These are phyloP conservation scores for Drosophila arizonae DNA, from an alignment of 1,140 invertebrate species.

Conservation along the genomic window DNA sequence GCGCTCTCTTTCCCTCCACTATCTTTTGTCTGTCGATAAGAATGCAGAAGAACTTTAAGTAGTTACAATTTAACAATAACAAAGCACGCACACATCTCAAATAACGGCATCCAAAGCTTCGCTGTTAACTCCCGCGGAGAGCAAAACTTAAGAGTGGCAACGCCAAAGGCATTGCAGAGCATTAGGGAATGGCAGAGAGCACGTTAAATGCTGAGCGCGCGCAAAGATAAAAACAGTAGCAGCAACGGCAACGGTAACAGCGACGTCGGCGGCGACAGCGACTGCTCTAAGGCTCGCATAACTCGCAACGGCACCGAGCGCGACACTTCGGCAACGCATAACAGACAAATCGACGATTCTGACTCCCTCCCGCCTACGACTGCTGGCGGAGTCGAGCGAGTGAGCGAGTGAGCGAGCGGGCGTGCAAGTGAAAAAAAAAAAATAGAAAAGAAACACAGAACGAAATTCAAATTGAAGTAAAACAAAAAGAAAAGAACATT, in stretches of 20 bases:
- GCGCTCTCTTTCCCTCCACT: constrained; percentile 1
- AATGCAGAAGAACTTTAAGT: constrained; percentile 39
- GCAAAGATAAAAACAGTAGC: constrained; percentile 47
- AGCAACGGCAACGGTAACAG: constrained; percentile 24
- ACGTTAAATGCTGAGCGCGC: constrained; percentile 38
- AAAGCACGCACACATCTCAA: constrained; percentile 19
- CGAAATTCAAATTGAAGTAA: constrained; percentile 55
- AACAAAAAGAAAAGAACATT: constrained; percentile 46
- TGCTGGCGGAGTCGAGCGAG: constrained; percentile 8
- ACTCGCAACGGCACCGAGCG: constrained; percentile 32
- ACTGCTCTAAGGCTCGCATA: constrained; percentile 39
- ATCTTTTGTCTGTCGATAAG: constrained; percentile 24
- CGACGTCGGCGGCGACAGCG: constrained; percentile 35
- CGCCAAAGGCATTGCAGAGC: neutral
- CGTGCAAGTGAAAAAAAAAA: constrained; percentile 50
- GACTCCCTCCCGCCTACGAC: constrained; percentile 18
- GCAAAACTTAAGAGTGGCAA: constrained; percentile 36
- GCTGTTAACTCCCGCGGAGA: constrained; percentile 3
- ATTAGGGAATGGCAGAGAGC: constrained; percentile 19
- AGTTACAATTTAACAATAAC: constrained; percentile 41
- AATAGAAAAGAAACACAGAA: too few species aligned
- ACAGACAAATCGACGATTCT: constrained; percentile 29
- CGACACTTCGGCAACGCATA: constrained; percentile 52
- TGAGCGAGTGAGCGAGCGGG: constrained; percentile 8
- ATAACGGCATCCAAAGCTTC: constrained; percentile 39